A percentile compares a stretch with the other conserved stretches of the same genome.
These are phyloP conservation scores for Ashinkailepas kermadecensis DNA, from an alignment of 2,888 invertebrate species.

Conservation along the genomic window DNA sequence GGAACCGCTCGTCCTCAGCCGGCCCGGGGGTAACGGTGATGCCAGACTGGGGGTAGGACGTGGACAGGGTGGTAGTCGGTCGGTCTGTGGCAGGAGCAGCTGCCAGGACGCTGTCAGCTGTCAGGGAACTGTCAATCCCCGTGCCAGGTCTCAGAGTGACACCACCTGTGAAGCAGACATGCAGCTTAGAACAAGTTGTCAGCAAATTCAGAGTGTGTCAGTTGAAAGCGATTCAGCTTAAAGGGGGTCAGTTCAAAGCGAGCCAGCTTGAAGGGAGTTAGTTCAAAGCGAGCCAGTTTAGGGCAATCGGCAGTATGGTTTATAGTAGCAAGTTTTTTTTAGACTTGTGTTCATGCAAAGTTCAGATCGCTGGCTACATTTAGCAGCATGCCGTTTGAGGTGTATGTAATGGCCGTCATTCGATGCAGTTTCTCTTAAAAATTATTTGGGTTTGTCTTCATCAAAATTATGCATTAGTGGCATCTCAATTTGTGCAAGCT, in stretches of 20 bases:
- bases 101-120: neutral
- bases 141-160: neutral
- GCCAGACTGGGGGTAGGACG: neutral
- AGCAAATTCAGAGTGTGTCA: neutral
- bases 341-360: neutral
- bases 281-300: too few species aligned
- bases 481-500: too few species aligned
- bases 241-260: too few species aligned
- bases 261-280: too few species aligned
- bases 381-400: too few species aligned
- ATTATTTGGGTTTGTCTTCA: too few species aligned
- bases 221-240: too few species aligned
- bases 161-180: neutral
- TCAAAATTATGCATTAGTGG: too few species aligned
- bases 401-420: too few species aligned
- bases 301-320: neutral
- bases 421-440: too few species aligned
- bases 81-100: neutral
- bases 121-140: neutral
- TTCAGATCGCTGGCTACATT: neutral
- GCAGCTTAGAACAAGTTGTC: neutral
- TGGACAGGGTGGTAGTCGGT: neutral
- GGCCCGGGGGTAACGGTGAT: neutral
- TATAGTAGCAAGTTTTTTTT: neutral
- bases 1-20: neutral